Evolutionary conservation across 2,888 invertebrate species (phyloP).

Genomic region (Diloba caeruleocephala): DNA sequence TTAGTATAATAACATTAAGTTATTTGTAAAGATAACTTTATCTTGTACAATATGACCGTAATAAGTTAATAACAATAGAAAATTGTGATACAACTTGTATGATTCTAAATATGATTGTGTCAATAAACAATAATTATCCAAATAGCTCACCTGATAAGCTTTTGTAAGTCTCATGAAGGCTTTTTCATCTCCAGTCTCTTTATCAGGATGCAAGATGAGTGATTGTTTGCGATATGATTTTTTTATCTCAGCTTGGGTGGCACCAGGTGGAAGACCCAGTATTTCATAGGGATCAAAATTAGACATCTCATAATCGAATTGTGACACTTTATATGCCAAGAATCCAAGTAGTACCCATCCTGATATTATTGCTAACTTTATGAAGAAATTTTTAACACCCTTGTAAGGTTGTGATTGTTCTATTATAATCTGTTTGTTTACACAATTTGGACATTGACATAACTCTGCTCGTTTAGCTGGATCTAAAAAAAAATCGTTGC

Average conservation of each 20-base stretch:
- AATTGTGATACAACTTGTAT: too few species aligned
- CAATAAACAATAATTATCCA: too few species aligned
- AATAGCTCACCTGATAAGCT: constrained; percentile 92
- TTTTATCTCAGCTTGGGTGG: constrained; percentile 96
- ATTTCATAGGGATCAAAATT: constrained; percentile 99
- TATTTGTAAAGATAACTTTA: neutral
- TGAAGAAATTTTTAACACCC: constrained; percentile 93
- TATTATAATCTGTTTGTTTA: constrained; percentile 94
- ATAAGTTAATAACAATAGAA: too few species aligned
- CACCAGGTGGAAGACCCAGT: constrained; percentile 95
- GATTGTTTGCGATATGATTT: constrained; percentile 98
- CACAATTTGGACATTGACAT: constrained; percentile 97
- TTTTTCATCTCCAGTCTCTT: constrained; percentile 98
- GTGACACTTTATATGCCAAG: constrained; percentile 97
- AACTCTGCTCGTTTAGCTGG: constrained; percentile 92
- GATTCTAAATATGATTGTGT: too few species aligned
- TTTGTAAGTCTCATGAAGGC: constrained; percentile 99
- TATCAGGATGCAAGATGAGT: constrained; percentile 98
- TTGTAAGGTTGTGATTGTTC: constrained; percentile 97
- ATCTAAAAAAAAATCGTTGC: constrained; percentile 87
- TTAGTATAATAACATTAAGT: neutral
- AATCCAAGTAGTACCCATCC: constrained; percentile 95
- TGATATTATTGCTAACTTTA: constrained; percentile 93
- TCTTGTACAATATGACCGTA: too few species aligned
- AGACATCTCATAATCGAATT: constrained; percentile 99